phyloP scores from a whole-genome alignment of 2,888 invertebrate genomes.

The Amiota minor region DNA sequence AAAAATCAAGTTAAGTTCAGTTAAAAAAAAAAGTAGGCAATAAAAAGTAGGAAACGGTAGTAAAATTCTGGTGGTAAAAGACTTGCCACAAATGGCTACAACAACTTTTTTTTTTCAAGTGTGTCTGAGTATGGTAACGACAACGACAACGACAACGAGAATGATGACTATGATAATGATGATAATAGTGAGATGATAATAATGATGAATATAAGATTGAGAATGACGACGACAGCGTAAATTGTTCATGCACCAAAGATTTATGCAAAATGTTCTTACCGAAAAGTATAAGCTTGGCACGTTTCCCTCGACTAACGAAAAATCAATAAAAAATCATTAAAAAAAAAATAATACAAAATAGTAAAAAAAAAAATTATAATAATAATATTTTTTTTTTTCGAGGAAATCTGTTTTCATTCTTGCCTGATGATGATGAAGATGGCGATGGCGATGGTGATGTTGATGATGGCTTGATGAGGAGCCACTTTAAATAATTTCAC shows the following conservation, averaged over 20 bases:
- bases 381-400: neutral
- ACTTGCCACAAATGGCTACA: too few relatives aligned
- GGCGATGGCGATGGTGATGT: too few relatives aligned
- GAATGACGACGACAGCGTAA: conserved; percentile 2
- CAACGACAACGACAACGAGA: neutral
- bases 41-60: too few relatives aligned
- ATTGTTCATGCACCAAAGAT: neutral
- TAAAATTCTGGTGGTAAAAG: too few relatives aligned
- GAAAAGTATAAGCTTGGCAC: conserved; percentile 1
- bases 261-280: conserved; percentile 15
- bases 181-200: neutral
- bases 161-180: conserved; percentile 1
- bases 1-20: too few relatives aligned
- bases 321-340: conserved; percentile 15
- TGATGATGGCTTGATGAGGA: neutral
- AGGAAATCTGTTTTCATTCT: too few relatives aligned
- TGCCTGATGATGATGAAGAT: too few relatives aligned
- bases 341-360: neutral
- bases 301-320: neutral
- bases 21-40: too few relatives aligned
- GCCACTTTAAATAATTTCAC: conserved; percentile 25
- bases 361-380: neutral
- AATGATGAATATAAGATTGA: neutral
- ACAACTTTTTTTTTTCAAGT: neutral
- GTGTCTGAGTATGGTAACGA: neutral